A percentile compares a stretch with the other conserved stretches of the same genome.
phyloP scores from a whole-genome alignment of 2,113 vertebrate genomes.

The Benitochromis conjunctus region DNA sequence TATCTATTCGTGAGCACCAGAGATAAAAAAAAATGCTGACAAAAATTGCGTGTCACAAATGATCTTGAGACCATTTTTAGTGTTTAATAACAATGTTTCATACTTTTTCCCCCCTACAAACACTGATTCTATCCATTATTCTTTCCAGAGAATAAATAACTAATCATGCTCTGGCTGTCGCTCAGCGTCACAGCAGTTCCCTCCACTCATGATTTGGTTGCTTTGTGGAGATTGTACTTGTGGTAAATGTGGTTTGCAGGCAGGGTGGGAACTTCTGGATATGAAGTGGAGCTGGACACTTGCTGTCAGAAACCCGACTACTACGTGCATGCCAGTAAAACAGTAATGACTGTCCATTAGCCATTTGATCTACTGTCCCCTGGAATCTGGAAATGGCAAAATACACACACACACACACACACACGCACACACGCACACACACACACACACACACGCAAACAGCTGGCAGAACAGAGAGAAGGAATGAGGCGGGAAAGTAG shows the following conservation, averaged over 20 bases:
- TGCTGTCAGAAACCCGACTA: not conserved
- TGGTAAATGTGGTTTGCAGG: not conserved
- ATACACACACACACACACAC: not conserved
- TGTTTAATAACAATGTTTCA: not conserved
- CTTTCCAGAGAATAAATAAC: not conserved
- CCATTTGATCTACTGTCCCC: not conserved
- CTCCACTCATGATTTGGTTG: not conserved
- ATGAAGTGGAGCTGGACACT: not conserved
- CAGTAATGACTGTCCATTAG: not conserved
- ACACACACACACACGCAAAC: not conserved
- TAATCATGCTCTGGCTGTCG: not conserved
- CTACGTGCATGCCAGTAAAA: conserved; percentile 1
- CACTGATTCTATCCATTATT: not conserved
- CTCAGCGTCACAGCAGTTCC: not conserved
- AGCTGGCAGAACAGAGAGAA: not conserved
- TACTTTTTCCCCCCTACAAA: not conserved
- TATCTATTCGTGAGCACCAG: not conserved
- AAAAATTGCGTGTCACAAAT: not conserved
- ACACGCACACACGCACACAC: not conserved
- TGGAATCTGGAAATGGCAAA: not conserved
- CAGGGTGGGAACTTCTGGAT: conserved; percentile 33
- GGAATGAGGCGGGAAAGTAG: not conserved
- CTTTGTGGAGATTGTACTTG: not conserved
- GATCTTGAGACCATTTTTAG: not conserved
- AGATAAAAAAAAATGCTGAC: not conserved